Evolutionary conservation across 1,140 invertebrate genomes (phyloP).

Genomic region (Phortica variegata): DNA sequence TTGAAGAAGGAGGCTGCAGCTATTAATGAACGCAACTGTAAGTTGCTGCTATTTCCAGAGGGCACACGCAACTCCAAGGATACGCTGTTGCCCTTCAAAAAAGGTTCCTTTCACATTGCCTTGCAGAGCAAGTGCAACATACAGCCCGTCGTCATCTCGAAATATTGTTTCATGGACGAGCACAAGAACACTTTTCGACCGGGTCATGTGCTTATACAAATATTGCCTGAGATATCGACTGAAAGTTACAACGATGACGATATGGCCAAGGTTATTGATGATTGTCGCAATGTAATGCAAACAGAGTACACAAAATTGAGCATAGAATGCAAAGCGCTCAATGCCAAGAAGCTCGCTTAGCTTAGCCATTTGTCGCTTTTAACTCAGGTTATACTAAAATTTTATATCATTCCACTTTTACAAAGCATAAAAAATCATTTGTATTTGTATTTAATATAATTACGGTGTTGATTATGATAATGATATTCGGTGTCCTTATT

Average conservation of each 20-base stretch:
- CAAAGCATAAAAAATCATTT: too few species aligned
- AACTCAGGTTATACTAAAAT: constrained; percentile 36
- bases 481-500: too few species aligned
- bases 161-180: constrained; percentile 80
- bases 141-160: constrained; percentile 86
- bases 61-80: constrained; percentile 69
- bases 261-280: constrained; percentile 66
- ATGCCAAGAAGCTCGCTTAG: constrained; percentile 30
- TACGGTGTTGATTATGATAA: too few species aligned
- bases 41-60: constrained; percentile 73
- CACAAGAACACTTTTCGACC: constrained; percentile 71
- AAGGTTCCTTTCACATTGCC: constrained; percentile 92
- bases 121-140: constrained; percentile 79
- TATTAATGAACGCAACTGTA: constrained; percentile 66
- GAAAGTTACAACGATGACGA: constrained; percentile 65
- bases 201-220: constrained; percentile 69
- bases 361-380: constrained; percentile 4
- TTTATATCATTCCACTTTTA: too few species aligned
- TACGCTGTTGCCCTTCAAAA: constrained; percentile 79
- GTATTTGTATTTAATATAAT: too few species aligned
- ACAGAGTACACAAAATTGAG: constrained; percentile 62
- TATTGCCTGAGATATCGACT: constrained; percentile 71
- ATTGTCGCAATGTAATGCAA: constrained; percentile 67
- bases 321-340: constrained; percentile 56
- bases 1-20: constrained; percentile 73